Evolutionary conservation across 2,888 invertebrate genomes (phyloP).

Genomic region (Phymatocera aterrima): DNA sequence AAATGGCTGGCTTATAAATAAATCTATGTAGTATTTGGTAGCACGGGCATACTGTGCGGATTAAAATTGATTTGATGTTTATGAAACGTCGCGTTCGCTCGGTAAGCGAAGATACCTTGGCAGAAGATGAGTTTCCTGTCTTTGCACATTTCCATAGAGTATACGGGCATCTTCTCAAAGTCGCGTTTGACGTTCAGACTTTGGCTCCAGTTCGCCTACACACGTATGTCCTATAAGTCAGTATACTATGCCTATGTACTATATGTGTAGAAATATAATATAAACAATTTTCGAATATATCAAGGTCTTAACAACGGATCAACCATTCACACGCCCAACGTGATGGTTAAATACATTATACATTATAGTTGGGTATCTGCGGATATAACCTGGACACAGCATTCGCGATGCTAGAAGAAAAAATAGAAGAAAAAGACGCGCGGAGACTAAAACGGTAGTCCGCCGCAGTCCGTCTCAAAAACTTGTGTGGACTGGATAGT

Average conservation of each 20-base stretch:
- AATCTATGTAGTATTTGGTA: slow-evolving; percentile 55
- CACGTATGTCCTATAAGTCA: neutral
- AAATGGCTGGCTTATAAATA: slow-evolving; percentile 67
- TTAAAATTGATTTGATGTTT: slow-evolving; percentile 71
- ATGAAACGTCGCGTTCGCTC: slow-evolving; percentile 69
- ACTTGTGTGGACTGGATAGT: no score
- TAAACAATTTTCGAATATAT: slow-evolving; percentile 30
- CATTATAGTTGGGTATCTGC: neutral
- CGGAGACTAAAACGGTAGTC: no score
- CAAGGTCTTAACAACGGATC: slow-evolving; percentile 32
- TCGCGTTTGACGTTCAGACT: neutral
- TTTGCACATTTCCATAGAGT: slow-evolving; percentile 54
- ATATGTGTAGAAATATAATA: neutral
- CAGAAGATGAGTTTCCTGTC: slow-evolving; percentile 53
- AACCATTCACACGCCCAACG: neutral
- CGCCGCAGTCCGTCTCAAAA: no score
- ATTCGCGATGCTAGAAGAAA: no score
- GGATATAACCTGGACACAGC: no score
- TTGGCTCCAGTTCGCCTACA: neutral
- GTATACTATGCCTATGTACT: neutral
- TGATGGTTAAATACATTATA: neutral
- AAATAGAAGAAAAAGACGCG: no score
- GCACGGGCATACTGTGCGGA: slow-evolving; percentile 50
- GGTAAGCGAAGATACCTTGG: no score
- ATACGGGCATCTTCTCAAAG: neutral